Evolutionary conservation across 1,140 invertebrate species (phyloP).

Genomic region (Pectinophora gossypiella): DNA sequence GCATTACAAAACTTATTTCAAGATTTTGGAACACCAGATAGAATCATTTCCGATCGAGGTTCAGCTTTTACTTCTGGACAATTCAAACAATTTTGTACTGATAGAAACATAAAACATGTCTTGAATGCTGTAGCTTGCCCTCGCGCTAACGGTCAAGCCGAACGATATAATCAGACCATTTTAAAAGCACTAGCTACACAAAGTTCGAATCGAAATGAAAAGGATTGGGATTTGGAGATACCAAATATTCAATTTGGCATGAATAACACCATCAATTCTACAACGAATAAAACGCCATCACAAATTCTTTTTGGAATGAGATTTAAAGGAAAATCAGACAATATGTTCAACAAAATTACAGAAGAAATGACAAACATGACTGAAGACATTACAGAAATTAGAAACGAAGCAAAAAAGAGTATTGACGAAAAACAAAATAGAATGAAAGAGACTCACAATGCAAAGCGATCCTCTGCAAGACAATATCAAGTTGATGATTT

Average conservation of each 20-base stretch:
- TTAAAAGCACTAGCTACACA: conserved; percentile 16
- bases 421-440: not conserved
- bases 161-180: conserved; percentile 30
- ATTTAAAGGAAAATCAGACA: not conserved
- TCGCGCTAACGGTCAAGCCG: conserved; percentile 26
- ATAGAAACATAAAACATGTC: not conserved
- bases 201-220: not conserved
- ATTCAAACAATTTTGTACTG: not conserved
- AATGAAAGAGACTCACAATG: not conserved
- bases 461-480: not conserved
- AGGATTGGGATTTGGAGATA: not conserved
- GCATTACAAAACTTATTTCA: conserved; percentile 1
- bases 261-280: not conserved
- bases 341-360: not conserved
- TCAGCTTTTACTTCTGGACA: not conserved
- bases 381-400: not conserved
- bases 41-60: conserved; percentile 2
- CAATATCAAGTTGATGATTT: not conserved
- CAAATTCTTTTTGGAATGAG: not conserved
- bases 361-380: not conserved
- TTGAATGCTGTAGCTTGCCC: not conserved
- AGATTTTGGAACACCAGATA: not conserved
- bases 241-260: not conserved
- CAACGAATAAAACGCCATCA: not conserved
- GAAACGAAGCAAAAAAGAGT: not conserved